Percentiles rank a stretch among this genome's conserved stretches.
Conservation (phyloP, 2,113 vertebrate genomes). For the Clarias magur region DNA sequence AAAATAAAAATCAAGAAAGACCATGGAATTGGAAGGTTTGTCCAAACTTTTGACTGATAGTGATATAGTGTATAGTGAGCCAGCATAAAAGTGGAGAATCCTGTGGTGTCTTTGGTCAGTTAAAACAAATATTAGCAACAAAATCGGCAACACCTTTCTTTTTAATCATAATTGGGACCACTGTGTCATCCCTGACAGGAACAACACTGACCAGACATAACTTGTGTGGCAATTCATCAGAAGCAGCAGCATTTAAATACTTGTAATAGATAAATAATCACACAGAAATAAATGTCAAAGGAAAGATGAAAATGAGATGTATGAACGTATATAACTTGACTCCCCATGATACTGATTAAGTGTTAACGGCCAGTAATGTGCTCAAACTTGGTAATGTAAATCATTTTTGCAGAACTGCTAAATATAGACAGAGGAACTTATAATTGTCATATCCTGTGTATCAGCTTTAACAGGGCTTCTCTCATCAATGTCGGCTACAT, state of each 20-base stretch:
- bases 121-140: not conserved
- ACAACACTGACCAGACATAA: not conserved
- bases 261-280: not conserved
- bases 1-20: too few relatives aligned
- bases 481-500: conserved; percentile 92
- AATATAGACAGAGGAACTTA: not conserved
- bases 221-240: not conserved
- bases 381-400: not conserved
- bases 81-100: not conserved
- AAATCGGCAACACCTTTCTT: not conserved
- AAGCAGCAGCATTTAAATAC: not conserved
- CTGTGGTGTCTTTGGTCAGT: not conserved
- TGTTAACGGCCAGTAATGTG: not conserved
- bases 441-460: not conserved
- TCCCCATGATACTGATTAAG: not conserved
- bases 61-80: not conserved
- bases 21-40: too few relatives aligned
- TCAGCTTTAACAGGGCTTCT: conserved; percentile 93
- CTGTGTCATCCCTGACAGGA: not conserved
- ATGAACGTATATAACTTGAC: too few relatives aligned
- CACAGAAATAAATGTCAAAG: not conserved
- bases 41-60: too few relatives aligned
- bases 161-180: not conserved
- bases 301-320: not conserved
- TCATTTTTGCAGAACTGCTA: not conserved